Conservation (phyloP, 2,113 vertebrate species). For the Burhinus bistriatus region DNA sequence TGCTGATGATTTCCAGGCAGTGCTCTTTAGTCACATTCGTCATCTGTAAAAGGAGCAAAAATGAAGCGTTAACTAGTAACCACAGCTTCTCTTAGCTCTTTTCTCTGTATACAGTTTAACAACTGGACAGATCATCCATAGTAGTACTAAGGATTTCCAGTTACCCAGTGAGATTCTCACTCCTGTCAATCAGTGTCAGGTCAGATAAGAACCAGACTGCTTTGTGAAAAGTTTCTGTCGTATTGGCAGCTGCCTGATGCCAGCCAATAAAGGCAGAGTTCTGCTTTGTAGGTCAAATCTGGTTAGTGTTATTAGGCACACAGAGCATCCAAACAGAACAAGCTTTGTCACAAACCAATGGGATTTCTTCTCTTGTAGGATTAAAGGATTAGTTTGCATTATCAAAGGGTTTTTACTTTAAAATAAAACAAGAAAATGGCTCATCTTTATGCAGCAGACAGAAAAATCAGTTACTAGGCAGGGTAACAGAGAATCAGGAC, state of each 20-base stretch:
- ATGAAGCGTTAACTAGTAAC: not conserved
- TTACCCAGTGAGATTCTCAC: constrained; percentile 55
- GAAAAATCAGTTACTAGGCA: not conserved
- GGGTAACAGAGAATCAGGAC: not conserved
- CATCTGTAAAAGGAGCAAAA: constrained; percentile 79
- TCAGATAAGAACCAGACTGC: not conserved
- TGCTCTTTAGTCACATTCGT: constrained; percentile 84
- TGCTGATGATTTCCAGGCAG: constrained; percentile 87
- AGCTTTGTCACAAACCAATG: constrained; percentile 21
- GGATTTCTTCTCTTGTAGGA: constrained; percentile 22
- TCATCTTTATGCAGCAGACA: not conserved
- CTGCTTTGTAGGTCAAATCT: constrained; percentile 49
- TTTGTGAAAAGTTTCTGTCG: not conserved
- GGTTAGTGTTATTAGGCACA: not conserved
- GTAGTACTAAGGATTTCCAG: constrained; percentile 31
- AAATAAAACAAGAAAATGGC: constrained; percentile 12
- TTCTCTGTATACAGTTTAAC: not conserved
- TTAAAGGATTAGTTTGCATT: constrained; percentile 47
- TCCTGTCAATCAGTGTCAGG: constrained; percentile 67
- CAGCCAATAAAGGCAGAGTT: not conserved
- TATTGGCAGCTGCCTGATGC: constrained; percentile 17
- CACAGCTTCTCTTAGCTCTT: not conserved
- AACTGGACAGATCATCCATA: not conserved
- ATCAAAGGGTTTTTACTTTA: constrained; percentile 21
- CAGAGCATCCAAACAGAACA: not conserved